phyloP scores from a whole-genome alignment of 2,888 invertebrate genomes.

The Agonopterix arenella region DNA sequence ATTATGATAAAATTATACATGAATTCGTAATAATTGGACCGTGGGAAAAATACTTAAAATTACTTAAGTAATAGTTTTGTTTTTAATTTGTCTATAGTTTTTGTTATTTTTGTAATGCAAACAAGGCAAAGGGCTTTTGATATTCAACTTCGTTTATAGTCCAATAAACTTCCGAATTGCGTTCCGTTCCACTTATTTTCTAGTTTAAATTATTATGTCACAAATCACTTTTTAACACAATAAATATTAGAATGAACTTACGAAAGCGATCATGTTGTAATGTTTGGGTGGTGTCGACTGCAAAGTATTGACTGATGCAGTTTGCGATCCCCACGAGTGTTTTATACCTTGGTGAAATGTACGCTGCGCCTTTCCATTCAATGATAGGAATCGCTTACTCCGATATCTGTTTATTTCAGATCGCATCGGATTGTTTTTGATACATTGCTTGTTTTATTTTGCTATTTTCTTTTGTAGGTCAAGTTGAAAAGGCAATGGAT shows the following conservation, averaged over 20 bases:
- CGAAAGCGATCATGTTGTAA: constrained; percentile 71
- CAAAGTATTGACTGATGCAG: constrained; percentile 60
- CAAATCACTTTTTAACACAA: constrained; percentile 4
- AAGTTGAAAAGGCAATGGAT: constrained; percentile 26
- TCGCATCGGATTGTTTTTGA: background rate
- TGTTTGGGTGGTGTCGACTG: constrained; percentile 52
- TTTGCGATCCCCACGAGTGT: constrained; percentile 44
- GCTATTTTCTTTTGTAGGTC: background rate
- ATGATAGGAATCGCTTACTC: constrained; percentile 37
- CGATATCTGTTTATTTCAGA: no score
- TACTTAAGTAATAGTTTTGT: no score
- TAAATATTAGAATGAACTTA: constrained; percentile 42
- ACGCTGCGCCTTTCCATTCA: constrained; percentile 64
- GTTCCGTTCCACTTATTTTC: constrained; percentile 7
- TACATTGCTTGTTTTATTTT: constrained; percentile 22
- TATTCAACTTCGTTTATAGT: background rate
- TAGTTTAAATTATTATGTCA: constrained; percentile 5
- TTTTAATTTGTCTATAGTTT: no score
- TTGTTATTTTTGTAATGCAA: background rate
- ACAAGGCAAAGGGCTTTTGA: background rate
- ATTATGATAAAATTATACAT: constrained; percentile 12
- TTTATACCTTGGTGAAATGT: constrained; percentile 73
- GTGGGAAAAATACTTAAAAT: constrained; percentile 13
- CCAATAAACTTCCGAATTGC: constrained; percentile 8
- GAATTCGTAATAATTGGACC: constrained; percentile 11